Conservation (phyloP, 2,888 invertebrate species). For the Temnothorax ravouxi region DNA sequence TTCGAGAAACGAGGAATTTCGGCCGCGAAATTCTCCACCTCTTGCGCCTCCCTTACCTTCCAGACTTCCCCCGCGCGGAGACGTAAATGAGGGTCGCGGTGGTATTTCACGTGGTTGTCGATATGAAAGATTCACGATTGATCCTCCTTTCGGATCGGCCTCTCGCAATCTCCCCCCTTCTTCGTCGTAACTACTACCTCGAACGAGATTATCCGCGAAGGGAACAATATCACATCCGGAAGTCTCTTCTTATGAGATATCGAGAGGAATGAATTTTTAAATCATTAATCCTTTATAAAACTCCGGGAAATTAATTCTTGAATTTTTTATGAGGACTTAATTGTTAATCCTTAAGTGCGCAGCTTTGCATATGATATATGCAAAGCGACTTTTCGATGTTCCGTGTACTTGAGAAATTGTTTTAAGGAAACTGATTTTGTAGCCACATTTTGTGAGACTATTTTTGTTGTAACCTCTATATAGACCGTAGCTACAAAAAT, state of each 20-base stretch:
- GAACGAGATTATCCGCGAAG: conserved; percentile 12
- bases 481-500: neutral
- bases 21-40: conserved; percentile 37
- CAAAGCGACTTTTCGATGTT: too few species aligned
- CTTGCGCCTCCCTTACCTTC: neutral
- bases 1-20: conserved; percentile 53
- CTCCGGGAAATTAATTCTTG: conserved; percentile 3
- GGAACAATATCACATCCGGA: neutral
- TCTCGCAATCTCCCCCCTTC: conserved; percentile 12
- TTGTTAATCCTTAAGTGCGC: neutral
- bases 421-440: neutral
- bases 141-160: neutral
- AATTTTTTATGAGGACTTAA: conserved; percentile 6
- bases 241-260: conserved; percentile 13
- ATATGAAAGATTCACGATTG: conserved; percentile 24
- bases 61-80: too few species aligned
- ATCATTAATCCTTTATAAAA: conserved; percentile 6
- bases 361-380: too few species aligned
- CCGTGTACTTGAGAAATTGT: neutral
- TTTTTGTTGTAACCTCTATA: neutral
- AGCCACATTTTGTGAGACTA: neutral
- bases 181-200: conserved; percentile 5
- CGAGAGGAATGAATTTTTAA: conserved; percentile 21
- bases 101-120: conserved; percentile 39
- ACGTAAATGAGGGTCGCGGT: conserved; percentile 25